Evolutionary conservation across 2,888 invertebrate species (phyloP).

Genomic region (Celastrina argiolus): DNA sequence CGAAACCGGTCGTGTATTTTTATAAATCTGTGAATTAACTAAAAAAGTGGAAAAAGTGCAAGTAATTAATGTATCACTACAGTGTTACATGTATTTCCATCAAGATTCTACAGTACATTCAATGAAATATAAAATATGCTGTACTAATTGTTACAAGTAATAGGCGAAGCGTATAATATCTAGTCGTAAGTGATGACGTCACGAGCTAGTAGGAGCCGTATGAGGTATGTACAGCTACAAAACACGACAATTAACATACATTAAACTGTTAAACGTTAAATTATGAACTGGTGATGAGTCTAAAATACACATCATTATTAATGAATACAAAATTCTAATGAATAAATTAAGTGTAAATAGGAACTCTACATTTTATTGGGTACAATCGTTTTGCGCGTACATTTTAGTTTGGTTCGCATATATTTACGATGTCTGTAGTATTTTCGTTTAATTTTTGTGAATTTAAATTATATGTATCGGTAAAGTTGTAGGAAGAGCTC

Average conservation of each 20-base stretch:
- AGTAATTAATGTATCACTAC: too few species aligned
- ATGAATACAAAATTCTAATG: background rate
- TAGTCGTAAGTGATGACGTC: background rate
- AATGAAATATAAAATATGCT: background rate
- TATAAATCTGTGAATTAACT: too few species aligned
- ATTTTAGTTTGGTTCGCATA: too few species aligned
- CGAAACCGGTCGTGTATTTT: too few species aligned
- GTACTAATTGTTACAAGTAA: background rate
- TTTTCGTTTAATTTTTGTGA: too few species aligned
- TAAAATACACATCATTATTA: background rate
- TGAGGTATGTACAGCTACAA: background rate
- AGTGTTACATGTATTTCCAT: too few species aligned
- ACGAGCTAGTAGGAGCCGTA: background rate
- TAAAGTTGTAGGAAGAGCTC: background rate
- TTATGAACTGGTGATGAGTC: conserved; percentile 4
- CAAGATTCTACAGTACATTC: too few species aligned
- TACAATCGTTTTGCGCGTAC: background rate
- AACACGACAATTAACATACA: background rate
- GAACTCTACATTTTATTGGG: background rate
- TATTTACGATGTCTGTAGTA: too few species aligned
- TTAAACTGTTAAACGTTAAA: background rate
- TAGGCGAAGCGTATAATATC: background rate
- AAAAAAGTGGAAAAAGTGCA: too few species aligned
- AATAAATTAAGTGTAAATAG: conserved; percentile 2
- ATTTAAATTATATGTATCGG: too few species aligned